Conservation (phyloP, 1,140 invertebrate genomes). For the Formica exsecta region DNA sequence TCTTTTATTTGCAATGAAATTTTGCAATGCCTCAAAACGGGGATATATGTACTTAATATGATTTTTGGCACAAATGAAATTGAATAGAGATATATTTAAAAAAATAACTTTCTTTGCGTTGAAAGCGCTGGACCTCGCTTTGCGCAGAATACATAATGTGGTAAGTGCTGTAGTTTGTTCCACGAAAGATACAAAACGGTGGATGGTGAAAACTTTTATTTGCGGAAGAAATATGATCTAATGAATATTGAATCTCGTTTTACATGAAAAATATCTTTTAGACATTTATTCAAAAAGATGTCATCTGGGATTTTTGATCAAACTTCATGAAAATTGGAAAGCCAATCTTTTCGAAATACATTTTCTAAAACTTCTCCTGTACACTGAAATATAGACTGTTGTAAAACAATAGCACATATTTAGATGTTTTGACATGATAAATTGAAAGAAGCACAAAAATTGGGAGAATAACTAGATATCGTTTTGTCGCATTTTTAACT, state of each 20-base stretch:
- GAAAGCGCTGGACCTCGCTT: too few relatives aligned
- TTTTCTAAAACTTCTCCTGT: background rate
- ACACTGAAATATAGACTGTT: background rate
- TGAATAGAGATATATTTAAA: background rate
- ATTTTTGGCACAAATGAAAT: conserved; percentile 5
- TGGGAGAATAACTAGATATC: conserved; percentile 5
- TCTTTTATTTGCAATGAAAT: background rate
- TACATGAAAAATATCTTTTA: background rate
- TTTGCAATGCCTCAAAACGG: background rate
- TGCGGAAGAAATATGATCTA: background rate
- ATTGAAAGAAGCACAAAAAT: conserved; percentile 26
- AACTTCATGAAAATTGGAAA: background rate
- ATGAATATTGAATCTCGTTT: background rate
- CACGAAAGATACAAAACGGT: too few relatives aligned
- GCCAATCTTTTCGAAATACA: background rate
- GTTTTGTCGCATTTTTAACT: background rate
- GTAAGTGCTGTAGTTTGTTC: too few relatives aligned
- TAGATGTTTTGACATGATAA: conserved; percentile 6
- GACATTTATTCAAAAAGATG: background rate
- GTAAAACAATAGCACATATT: background rate
- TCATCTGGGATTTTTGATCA: background rate
- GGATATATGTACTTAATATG: background rate
- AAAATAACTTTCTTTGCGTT: too few relatives aligned
- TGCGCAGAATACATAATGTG: too few relatives aligned
- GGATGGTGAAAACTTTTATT: background rate